Conservation (phyloP, 1,140 invertebrate species). For the Lepidotrigona ventralis region DNA sequence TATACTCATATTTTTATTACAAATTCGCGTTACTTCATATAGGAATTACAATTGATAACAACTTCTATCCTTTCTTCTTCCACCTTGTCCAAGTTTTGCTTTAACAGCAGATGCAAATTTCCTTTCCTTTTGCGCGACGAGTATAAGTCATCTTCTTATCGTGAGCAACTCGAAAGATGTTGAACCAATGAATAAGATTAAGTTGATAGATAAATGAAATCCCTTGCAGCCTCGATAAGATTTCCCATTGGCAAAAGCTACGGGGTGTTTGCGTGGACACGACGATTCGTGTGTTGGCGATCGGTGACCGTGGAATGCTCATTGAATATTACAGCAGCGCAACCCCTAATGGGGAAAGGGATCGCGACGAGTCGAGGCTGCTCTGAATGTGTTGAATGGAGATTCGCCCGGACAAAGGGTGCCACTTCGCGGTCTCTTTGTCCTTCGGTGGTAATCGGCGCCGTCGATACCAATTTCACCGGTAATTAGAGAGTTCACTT, state of each 20-base stretch:
- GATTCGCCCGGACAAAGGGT: slow-evolving; percentile 45
- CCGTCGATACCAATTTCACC: slow-evolving; percentile 59
- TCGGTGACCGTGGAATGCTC: not conserved
- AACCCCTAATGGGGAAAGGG: slow-evolving; percentile 56
- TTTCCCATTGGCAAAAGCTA: not conserved
- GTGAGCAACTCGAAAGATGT: no score
- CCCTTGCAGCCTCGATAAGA: not conserved
- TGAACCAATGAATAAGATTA: not conserved
- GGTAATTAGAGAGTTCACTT: slow-evolving; percentile 54
- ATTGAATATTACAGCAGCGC: slow-evolving; percentile 38
- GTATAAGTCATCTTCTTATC: no score
- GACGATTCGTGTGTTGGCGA: not conserved
- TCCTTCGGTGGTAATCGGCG: slow-evolving; percentile 51
- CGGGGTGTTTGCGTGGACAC: slow-evolving; percentile 4
- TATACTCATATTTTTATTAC: no score
- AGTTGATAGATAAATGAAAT: not conserved
- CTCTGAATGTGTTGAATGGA: slow-evolving; percentile 56
- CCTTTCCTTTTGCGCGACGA: no score
- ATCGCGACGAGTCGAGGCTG: slow-evolving; percentile 37
- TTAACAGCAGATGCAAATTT: no score
- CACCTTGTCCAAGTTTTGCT: no score
- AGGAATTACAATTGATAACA: no score
- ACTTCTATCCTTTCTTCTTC: no score
- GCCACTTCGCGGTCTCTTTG: slow-evolving; percentile 58
- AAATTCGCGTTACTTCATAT: no score